Evolutionary conservation across 2,113 vertebrate genomes (phyloP).

Genomic region (Craseonycteris thonglongyai): DNA sequence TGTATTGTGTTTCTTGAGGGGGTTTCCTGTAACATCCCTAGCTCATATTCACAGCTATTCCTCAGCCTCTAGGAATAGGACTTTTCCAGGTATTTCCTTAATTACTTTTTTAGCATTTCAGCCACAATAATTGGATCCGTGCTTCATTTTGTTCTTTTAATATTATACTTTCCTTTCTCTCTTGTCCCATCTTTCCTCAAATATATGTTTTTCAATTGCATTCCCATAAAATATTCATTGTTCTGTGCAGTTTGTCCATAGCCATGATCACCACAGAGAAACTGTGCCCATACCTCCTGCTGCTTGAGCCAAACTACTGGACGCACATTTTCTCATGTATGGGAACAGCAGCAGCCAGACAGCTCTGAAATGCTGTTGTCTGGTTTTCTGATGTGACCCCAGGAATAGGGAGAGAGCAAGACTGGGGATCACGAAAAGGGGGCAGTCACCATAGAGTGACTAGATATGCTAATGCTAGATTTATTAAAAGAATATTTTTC

Average conservation of each 20-base stretch:
- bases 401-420: no score
- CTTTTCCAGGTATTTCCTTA: not conserved
- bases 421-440: fast-evolving
- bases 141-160: not conserved
- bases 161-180: not conserved
- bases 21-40: fast-evolving
- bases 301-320: not conserved
- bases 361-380: not conserved
- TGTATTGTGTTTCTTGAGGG: no score
- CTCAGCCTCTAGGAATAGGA: not conserved
- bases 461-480: not conserved
- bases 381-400: not conserved
- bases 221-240: not conserved
- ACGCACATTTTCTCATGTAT: not conserved
- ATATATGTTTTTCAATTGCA: not conserved
- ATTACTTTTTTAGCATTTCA: not conserved
- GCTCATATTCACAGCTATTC: not conserved
- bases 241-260: not conserved
- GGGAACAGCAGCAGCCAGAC: fast-evolving
- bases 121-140: not conserved
- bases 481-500: not conserved
- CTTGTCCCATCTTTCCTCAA: not conserved
- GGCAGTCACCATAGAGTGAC: no score
- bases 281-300: fast-evolving
- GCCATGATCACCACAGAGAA: no score